Evolutionary conservation across 1,140 invertebrate genomes (phyloP).

Genomic region (Globodera rostochiensis): DNA sequence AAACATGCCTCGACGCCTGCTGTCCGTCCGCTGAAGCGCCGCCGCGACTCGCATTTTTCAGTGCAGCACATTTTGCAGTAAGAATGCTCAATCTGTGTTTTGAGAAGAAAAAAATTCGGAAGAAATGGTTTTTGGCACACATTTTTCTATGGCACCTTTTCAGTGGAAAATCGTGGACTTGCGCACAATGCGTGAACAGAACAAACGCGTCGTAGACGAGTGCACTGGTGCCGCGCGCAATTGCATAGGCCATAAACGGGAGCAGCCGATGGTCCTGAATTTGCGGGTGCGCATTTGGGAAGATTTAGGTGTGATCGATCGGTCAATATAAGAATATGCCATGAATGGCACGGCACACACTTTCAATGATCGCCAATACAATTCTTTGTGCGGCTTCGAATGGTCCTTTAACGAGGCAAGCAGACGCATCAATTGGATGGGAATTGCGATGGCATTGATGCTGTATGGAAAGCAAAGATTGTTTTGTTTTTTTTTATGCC

Average conservation of each 20-base stretch:
- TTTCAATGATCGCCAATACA: conserved; percentile 49
- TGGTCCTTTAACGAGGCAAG: conserved; percentile 48
- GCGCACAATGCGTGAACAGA: conserved; percentile 50
- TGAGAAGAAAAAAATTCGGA: neutral
- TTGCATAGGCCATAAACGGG: conserved; percentile 48
- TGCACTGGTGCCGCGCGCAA: conserved; percentile 31
- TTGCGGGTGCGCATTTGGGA: neutral
- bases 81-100: neutral
- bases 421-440: conserved; percentile 43
- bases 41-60: conserved; percentile 5
- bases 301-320: neutral
- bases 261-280: conserved; percentile 49
- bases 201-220: conserved; percentile 41
- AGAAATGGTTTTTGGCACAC: neutral
- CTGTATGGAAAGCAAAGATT: conserved; percentile 25
- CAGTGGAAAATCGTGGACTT: conserved; percentile 47
- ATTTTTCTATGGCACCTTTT: neutral
- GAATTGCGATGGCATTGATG: conserved; percentile 41
- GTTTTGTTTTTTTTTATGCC: too few species aligned
- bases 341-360: conserved; percentile 21
- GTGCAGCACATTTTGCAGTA: neutral
- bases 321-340: neutral
- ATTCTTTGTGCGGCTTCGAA: conserved; percentile 51
- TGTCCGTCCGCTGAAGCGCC: neutral
- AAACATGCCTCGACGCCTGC: conserved; percentile 12